Evolutionary conservation across 2,888 invertebrate genomes (phyloP), one percentile per base, ranked within the genome.

Genomic region (Stratiomys singularior): DNA sequence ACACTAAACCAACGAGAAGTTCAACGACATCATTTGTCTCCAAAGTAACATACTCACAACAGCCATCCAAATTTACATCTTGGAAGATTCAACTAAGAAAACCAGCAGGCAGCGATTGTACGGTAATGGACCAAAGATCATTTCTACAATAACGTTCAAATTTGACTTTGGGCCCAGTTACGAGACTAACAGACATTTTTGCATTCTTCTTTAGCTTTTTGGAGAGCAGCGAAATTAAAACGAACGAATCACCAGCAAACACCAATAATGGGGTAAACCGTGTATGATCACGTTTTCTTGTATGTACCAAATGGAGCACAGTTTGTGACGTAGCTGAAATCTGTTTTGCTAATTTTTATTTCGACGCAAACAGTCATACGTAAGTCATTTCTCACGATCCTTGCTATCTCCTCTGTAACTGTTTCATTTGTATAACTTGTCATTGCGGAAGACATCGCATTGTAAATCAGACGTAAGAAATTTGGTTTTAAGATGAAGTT

Each of bases 11-110:
- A 60, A 21, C 58, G 18, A 60, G 23, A 18, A 60, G 58, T 60
- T 60, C 58, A 60, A 60, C 58, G 58, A 60, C 58, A 23, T 60
- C 58, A 60, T 60, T 60, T 60, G 4, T 60, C 23, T 60, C 25
- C 13, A 18, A 23, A 60, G 15, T 15, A 52, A 60, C 25, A 18
- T 60, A 23, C 18, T 18, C 18, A 21, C 23, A 23, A 21, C 23
- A 23, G 4, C 4, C 58, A 7, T 60, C 25, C 2, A 37, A 60
- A 60, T 60, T 21, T 60, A 3, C 58, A 60, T 60, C 11, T 60
- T 25, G 37, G n/a, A 60, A 60, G 58, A 60, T 60, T 9, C 52
- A 52, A n/a, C 15, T 4, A 52, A 52, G 15, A 52, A 52, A n/a
- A 37, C 9, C 37, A 37, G 2, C 15, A 4, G 15, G 18, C 52